Evolutionary conservation across 2,888 invertebrate genomes (phyloP).

Genomic region (Caradrina kadenii): DNA sequence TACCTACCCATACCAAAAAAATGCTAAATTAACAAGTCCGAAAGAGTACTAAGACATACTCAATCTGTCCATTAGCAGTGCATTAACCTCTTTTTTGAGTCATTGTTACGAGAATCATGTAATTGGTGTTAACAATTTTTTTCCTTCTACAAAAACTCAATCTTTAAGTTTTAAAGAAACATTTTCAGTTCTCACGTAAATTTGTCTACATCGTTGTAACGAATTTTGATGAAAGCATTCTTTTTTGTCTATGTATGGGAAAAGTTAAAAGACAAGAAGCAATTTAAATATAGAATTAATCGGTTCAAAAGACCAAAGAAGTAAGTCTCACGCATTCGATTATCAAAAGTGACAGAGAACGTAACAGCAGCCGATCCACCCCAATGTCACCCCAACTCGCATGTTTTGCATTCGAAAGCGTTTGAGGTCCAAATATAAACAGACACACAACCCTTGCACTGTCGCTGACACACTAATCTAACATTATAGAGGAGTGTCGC

Average conservation of each 20-base stretch:
- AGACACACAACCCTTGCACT: constrained; percentile 52
- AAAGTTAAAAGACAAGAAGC: too few species aligned
- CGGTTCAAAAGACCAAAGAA: neutral
- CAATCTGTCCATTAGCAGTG: constrained; percentile 42
- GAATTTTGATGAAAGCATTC: neutral
- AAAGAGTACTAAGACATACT: constrained; percentile 22
- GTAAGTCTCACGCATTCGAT: constrained; percentile 11
- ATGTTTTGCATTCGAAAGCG: constrained; percentile 61
- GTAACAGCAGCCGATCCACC: constrained; percentile 9
- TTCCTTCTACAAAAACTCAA: constrained; percentile 12
- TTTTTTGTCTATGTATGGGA: too few species aligned
- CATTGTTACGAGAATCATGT: constrained; percentile 52
- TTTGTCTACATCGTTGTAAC: too few species aligned
- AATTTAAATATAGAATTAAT: neutral
- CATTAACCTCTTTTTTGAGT: constrained; percentile 49
- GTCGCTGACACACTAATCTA: constrained; percentile 55
- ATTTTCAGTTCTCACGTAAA: constrained; percentile 8
- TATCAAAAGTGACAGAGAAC: constrained; percentile 38
- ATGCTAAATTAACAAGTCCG: constrained; percentile 23
- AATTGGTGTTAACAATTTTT: constrained; percentile 37
- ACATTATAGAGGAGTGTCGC: constrained; percentile 10
- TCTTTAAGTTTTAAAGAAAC: constrained; percentile 5
- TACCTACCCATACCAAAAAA: constrained; percentile 10
- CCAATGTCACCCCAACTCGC: constrained; percentile 30
- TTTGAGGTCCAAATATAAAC: constrained; percentile 47